Evolutionary conservation across 2,888 invertebrate genomes (phyloP), one percentile per base, ranked within the genome.

Genomic region (Latrodectus hesperus): DNA sequence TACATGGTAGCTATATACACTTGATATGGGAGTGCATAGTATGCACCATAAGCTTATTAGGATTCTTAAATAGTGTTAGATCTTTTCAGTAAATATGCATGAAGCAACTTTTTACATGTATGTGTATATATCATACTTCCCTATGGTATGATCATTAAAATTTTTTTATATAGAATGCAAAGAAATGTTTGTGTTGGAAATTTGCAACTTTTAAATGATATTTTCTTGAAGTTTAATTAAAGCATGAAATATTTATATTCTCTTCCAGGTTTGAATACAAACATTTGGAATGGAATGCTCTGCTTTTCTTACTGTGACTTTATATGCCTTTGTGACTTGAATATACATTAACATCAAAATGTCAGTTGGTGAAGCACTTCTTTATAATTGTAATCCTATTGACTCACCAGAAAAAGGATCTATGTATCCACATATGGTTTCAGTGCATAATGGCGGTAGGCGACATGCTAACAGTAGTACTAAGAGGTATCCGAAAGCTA

Each of bases 321-420:
- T 81, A 12, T 81, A 64, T 71, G 73, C 68, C n/a, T 87, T 87
- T 51, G 60, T 82, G 17, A 87, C 87, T 78, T 87, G 82, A 87
- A 49, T 51, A 22, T 0, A 67, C 2, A 16, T 52, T 51, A 60
- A 17, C 4, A 64, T 38, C 38, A 70, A n/a, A 51, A 86, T 85
- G 88, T 88, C 88, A 52, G 78, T 72, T 16, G 82, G 83, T 10
- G 80, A 89, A 81, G 84, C 89, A 9, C 73, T 89, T 12, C 55
- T 89, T 17, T 89, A 88, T 90, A 79, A 78, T 17, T 83, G 83
- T 64, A 51, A 53, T 38, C 51, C 70, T 17, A 49, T 87, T 51
- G 73, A 84, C 8, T 26, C 52, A 3, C 22, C 74, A 17, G 75
- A 83, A 8, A 53, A 16, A n/a, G 49, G 67, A 51, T 75, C 79